These are phyloP conservation scores for Spinus pinus DNA, from an alignment of 2,797 vertebrate genomes.

Conservation along the genomic window DNA sequence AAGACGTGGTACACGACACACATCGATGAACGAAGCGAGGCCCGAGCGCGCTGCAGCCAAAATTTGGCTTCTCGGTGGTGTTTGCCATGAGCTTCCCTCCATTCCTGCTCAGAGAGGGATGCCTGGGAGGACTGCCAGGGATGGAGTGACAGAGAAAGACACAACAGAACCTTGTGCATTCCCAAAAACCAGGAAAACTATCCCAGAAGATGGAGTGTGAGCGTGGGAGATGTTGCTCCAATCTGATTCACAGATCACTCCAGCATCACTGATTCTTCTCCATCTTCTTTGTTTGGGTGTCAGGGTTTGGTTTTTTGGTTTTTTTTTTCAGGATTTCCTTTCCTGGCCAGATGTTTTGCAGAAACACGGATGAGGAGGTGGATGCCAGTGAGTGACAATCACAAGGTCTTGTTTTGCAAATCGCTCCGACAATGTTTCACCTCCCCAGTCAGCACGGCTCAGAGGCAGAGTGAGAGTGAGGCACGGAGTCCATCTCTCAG, in stretches of 20 bases:
- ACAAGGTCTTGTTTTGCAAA: background rate
- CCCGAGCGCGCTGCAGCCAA: background rate
- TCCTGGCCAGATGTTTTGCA: constrained; percentile 47
- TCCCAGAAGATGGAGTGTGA: constrained; percentile 18
- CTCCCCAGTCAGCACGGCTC: constrained; percentile 50
- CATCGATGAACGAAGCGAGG: background rate
- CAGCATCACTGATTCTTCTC: background rate
- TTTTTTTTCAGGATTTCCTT: constrained; percentile 24
- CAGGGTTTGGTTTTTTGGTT: background rate
- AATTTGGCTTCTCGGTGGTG: background rate
- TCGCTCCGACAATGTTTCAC: background rate
- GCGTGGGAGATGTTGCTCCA: background rate
- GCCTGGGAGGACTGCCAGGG: background rate
- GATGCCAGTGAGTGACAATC: background rate
- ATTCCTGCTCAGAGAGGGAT: background rate
- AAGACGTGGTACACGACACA: background rate
- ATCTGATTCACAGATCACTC: background rate
- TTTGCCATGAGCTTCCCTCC: background rate
- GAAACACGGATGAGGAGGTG: constrained; percentile 6
- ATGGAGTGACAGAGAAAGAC: background rate
- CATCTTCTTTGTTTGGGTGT: background rate
- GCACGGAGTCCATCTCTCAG: constrained; percentile 37
- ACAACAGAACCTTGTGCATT: background rate
- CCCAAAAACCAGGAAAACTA: constrained; percentile 14
- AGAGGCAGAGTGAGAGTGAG: constrained; percentile 52